Conservation (phyloP, 1,140 invertebrate genomes). For the Drosophila novamexicana region DNA sequence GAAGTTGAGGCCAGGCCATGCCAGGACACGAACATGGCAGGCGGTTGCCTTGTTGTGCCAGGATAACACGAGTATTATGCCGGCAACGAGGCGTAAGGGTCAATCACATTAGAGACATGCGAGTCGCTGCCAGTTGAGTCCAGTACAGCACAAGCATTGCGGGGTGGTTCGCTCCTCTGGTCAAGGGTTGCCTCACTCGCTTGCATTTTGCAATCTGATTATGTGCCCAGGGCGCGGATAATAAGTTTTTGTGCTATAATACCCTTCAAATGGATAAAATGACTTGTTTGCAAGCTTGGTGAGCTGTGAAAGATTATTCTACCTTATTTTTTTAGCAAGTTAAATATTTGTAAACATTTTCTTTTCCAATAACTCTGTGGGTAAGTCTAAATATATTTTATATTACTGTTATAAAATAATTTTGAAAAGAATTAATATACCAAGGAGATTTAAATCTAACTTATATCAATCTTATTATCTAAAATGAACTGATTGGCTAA, state of each 20-base stretch:
- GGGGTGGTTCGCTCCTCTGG: slow-evolving; percentile 20
- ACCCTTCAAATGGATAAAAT: slow-evolving; percentile 46
- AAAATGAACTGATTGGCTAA: no score
- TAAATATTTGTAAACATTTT: not conserved
- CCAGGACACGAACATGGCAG: slow-evolving; percentile 15
- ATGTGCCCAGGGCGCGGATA: slow-evolving; percentile 56
- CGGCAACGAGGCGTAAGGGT: slow-evolving; percentile 79
- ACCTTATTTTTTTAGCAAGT: not conserved
- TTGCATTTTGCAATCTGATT: slow-evolving; percentile 72
- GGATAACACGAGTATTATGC: slow-evolving; percentile 79
- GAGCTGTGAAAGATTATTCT: not conserved
- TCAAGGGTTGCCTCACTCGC: slow-evolving; percentile 40
- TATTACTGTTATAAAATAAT: no score
- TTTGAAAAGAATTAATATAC: no score
- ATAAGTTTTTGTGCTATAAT: slow-evolving; percentile 60
- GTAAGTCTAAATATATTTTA: no score
- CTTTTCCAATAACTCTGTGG: no score
- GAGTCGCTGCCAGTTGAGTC: slow-evolving; percentile 39
- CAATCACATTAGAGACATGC: slow-evolving; percentile 81
- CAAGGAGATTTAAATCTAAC: no score
- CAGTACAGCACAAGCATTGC: slow-evolving; percentile 10
- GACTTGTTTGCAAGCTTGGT: not conserved
- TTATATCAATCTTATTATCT: no score
- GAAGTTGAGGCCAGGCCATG: not conserved
- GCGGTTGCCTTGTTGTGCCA: slow-evolving; percentile 30